phyloP scores from a whole-genome alignment of 2,113 vertebrate species.

The Toxostoma redivivum region DNA sequence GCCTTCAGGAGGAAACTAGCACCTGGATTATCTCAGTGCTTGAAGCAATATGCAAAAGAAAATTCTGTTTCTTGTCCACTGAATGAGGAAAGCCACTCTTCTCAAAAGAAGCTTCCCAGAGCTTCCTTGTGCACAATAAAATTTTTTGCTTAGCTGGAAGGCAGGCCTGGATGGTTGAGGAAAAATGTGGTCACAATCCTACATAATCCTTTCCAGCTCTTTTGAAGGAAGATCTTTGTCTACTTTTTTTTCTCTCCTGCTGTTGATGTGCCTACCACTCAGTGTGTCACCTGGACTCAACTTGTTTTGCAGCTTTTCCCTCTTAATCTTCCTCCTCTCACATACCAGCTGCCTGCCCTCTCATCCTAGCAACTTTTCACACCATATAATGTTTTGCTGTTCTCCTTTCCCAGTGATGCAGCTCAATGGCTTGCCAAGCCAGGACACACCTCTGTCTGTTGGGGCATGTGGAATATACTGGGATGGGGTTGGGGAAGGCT shows the following conservation, averaged over 20 bases:
- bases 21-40: background rate
- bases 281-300: background rate
- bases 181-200: slow-evolving; percentile 39
- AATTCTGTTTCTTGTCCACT: background rate
- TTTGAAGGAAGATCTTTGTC: slow-evolving; percentile 47
- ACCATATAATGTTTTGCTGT: slow-evolving; percentile 12
- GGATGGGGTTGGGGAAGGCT: background rate
- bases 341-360: slow-evolving; percentile 29
- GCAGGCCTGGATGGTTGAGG: background rate
- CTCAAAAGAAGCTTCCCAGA: background rate
- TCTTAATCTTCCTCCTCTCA: background rate
- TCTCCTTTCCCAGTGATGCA: background rate
- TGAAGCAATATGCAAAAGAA: background rate
- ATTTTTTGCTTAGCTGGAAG: slow-evolving; percentile 13
- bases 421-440: background rate
- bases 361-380: slow-evolving; percentile 29
- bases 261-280: slow-evolving; percentile 9
- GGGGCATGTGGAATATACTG: background rate
- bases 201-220: slow-evolving; percentile 32
- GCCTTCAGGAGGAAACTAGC: background rate
- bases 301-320: slow-evolving; percentile 1
- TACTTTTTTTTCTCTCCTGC: slow-evolving; percentile 19
- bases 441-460: background rate
- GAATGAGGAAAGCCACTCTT: background rate
- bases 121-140: background rate